These are phyloP conservation scores for Brachylomia viminalis DNA, from an alignment of 2,888 invertebrate genomes.

Conservation along the genomic window DNA sequence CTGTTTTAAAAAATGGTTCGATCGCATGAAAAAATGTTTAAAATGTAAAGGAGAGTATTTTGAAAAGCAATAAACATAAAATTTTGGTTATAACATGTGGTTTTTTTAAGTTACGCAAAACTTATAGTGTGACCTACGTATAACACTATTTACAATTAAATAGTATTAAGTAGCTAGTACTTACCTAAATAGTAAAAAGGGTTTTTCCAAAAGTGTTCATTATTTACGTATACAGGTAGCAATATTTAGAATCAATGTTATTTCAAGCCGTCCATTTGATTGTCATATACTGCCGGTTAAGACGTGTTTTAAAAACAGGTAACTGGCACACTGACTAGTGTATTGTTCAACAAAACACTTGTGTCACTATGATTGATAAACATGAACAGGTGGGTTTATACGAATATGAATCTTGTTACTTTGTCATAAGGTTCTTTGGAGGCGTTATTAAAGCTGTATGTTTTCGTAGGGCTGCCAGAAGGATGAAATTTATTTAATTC, in stretches of 20 bases:
- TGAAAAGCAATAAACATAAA: too few species aligned
- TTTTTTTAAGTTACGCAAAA: too few species aligned
- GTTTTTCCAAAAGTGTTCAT: neutral
- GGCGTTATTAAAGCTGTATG: neutral
- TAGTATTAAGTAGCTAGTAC: neutral
- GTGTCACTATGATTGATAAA: conserved; percentile 66
- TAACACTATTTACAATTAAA: neutral
- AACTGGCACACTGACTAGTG: conserved; percentile 62
- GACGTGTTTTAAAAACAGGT: conserved; percentile 61
- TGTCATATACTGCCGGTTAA: conserved; percentile 41
- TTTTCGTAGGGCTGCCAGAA: conserved; percentile 46
- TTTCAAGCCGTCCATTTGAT: conserved; percentile 41
- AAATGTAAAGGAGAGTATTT: too few species aligned
- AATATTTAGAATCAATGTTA: conserved; percentile 42
- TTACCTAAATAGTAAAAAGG: neutral
- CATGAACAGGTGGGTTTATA: conserved; percentile 28
- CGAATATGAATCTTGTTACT: conserved; percentile 40
- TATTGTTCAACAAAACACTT: conserved; percentile 68
- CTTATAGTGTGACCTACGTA: too few species aligned
- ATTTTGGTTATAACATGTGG: too few species aligned
- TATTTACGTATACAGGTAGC: conserved; percentile 21
- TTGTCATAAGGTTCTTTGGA: conserved; percentile 36
- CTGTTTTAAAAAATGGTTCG: too few species aligned
- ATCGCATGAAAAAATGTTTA: too few species aligned
- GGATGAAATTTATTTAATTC: neutral